Evolutionary conservation across 2,113 vertebrate genomes (phyloP), one percentile per base, ranked within the genome.

Genomic region (Python bivittatus): DNA sequence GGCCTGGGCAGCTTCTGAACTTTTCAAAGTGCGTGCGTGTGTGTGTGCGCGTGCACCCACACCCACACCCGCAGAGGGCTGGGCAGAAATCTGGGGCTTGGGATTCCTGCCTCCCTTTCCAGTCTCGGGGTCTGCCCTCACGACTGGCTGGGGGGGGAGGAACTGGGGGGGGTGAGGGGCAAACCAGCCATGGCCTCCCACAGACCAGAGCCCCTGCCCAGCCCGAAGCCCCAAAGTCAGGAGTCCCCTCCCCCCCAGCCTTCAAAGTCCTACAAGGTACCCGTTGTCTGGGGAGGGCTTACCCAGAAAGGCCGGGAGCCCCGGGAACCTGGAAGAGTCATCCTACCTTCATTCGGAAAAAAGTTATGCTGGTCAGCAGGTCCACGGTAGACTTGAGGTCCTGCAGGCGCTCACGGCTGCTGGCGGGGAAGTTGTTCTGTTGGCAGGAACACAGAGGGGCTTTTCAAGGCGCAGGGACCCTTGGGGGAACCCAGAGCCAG

Each of bases 331-430:
- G 56, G 7, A 29, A 17, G 17, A 29, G 44, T 0, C 90, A 17
- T 25, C 88, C 90, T 97, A 99, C 99, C 98, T 99, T 99, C 99
- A 99, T 99, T 95, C 99, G 98, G 97, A 99, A 99, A 97, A 99
- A 99, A 0, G 99, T 99, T 97, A 99, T 99, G 97, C 99, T 99
- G 94, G 99, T 99, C 93, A 99, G 98, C 92, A 99, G 98, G 96
- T 99, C 99, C 94, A 99, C 99, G 0, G 99, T 99, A 84, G 99
- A 99, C 95, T 99, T 99, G 88, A 99, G 96, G 95, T 99, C 99
- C 94, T 99, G 99, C 92, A 99, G 97, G 13, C 99, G 97, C 2
- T 99, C 99, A 2, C 98, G 98, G 95, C 96, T 99, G 97, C 99
- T 99, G 93, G 99, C 99, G 89, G 99, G 99, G 91, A 99, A 99